Percentiles rank a stretch among this genome's conserved stretches.
Conservation (phyloP, 2,888 invertebrate genomes). For the Cerastis rubricosa region DNA sequence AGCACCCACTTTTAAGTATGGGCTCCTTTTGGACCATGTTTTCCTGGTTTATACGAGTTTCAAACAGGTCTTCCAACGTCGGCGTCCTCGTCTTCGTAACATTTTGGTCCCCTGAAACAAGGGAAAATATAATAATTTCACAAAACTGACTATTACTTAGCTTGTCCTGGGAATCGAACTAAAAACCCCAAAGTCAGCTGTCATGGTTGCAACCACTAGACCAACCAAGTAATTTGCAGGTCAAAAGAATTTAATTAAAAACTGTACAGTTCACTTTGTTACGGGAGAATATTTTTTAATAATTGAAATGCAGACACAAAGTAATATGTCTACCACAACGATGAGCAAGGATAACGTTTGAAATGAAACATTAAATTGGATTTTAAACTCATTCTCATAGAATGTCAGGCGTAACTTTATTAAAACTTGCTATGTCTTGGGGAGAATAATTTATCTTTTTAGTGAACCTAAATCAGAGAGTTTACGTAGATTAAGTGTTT, state of each 20-base stretch:
- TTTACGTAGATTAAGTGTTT: background rate
- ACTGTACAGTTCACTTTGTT: slow-evolving; percentile 23
- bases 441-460: slow-evolving; percentile 24
- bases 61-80: background rate
- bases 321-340: slow-evolving; percentile 36
- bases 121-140: background rate
- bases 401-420: slow-evolving; percentile 57
- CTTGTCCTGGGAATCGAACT: background rate
- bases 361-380: slow-evolving; percentile 65
- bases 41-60: background rate
- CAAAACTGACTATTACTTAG: background rate
- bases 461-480: slow-evolving; percentile 29
- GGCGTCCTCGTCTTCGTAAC: background rate
- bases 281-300: slow-evolving; percentile 38
- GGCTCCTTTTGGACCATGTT: background rate
- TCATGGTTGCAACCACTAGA: accelerated
- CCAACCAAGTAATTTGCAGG: background rate
- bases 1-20: background rate
- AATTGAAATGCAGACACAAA: slow-evolving; percentile 44
- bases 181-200: too few relatives aligned
- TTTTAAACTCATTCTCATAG: slow-evolving; percentile 62
- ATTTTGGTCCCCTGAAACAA: background rate
- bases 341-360: slow-evolving; percentile 47
- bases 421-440: slow-evolving; percentile 49
- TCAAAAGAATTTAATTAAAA: slow-evolving; percentile 35